Base-by-base conservation (phyloP, 53 echinoderm and acorn worm genomes). In the Crossaster papposus region DNA sequence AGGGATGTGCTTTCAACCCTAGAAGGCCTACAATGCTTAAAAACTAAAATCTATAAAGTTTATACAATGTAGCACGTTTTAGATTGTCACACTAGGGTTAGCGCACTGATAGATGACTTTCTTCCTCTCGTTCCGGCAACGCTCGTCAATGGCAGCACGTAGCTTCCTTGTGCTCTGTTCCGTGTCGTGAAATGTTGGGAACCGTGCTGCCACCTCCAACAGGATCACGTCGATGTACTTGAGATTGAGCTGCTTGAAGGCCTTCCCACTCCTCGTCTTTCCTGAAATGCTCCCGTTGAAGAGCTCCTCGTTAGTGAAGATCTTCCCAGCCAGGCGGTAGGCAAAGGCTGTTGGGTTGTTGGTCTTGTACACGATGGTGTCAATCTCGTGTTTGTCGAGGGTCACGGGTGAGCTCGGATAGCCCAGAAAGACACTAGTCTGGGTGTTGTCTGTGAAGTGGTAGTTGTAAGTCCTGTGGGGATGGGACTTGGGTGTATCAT, bases 61-160 rank as follows among this genome's bases (percentile, higher is more conserved):
- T 0, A 44, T 44, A n/a, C n/a, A n/a, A n/a, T n/a, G n/a, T n/a
- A 14, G 65, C 33, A 34, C 3, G 76, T 34, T 34, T 76, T 33
- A 33, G 76, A 52, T 30, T n/a, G 32, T 26, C 29, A 22, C 7
- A 79, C 44, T 33, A 32, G 72, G 15, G 1, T 72, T n/a, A 35
- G 31, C 88, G 52, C 37, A 79, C 33, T 78, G 83, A 51, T 93
- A 90, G 31, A 90, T 54, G 37, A 83, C 62, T 9, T 84, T 90
- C 85, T 95, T 95, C 51, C 95, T 76, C 13, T 90, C 92, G 53
- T 95, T 95, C 17, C 95, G 83, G 73, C 92, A 90, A 51, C 93
- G 80, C 89, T 95, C 95, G 51, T 95, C 93, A 81, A 92, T 92
- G 0, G 92, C 89, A 20, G 70, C 89, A 54, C 79, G 65, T 7